A percentile compares a stretch with the other conserved stretches of the same genome.
Conservation (phyloP, 2,888 invertebrate genomes). For the Oegoconia quadripuncta region DNA sequence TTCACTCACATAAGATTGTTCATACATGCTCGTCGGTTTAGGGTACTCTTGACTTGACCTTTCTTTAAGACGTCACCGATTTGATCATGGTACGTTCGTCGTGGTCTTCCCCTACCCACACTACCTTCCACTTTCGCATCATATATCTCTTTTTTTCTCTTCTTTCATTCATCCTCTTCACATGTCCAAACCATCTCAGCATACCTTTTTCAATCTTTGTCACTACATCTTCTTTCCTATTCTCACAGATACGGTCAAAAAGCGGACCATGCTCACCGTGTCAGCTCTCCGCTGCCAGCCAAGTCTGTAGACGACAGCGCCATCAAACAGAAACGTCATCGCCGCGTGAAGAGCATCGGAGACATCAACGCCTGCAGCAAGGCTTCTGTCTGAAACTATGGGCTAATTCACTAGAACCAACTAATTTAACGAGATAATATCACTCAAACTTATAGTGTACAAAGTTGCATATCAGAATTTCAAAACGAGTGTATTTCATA, state of each 20-base stretch:
- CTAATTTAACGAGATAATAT: neutral
- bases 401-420: neutral
- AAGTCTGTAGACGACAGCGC: constrained; percentile 66
- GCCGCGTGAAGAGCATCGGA: constrained; percentile 86
- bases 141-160: too few species aligned
- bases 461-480: constrained; percentile 20
- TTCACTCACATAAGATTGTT: too few species aligned
- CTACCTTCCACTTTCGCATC: too few species aligned
- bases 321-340: constrained; percentile 76
- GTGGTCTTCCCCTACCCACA: too few species aligned
- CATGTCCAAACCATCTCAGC: too few species aligned
- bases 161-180: too few species aligned
- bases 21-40: too few species aligned
- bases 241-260: constrained; percentile 60
- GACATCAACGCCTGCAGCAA: constrained; percentile 83
- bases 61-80: too few species aligned
- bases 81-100: too few species aligned
- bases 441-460: constrained; percentile 15
- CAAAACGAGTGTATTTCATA: neutral
- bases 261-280: constrained; percentile 66
- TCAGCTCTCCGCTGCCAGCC: constrained; percentile 70
- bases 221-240: too few species aligned
- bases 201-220: too few species aligned
- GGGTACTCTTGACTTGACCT: too few species aligned
- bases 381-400: constrained; percentile 47